These are phyloP conservation scores for Drosophila hydei DNA, from an alignment of 1,140 invertebrate species.

Conservation along the genomic window DNA sequence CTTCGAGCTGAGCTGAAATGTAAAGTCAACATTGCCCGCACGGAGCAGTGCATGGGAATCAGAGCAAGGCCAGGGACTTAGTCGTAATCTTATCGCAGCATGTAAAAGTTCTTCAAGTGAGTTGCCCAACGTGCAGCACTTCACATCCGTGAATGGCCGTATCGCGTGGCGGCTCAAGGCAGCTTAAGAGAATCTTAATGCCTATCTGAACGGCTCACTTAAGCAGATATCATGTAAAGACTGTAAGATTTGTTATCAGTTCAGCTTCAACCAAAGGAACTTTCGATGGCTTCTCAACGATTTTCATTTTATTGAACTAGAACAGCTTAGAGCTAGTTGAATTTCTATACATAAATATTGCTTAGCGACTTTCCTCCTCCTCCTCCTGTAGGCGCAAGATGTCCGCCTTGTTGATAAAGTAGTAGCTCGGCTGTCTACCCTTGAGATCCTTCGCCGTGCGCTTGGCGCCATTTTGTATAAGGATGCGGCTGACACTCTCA, in stretches of 20 bases:
- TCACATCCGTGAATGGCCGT: conserved; percentile 9
- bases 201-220: conserved; percentile 7
- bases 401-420: conserved; percentile 95
- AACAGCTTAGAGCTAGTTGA: conserved; percentile 53
- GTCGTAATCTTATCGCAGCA: conserved; percentile 45
- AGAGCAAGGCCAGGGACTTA: conserved; percentile 4
- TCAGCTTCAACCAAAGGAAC: too few species aligned
- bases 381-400: conserved; percentile 93
- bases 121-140: not conserved
- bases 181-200: not conserved
- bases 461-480: conserved; percentile 92
- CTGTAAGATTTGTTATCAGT: too few species aligned
- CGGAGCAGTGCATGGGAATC: not conserved
- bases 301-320: conserved; percentile 60
- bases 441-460: conserved; percentile 93
- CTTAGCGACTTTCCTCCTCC: conserved; percentile 86
- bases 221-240: too few species aligned
- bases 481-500: conserved; percentile 90
- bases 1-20: too few species aligned
- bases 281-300: not conserved
- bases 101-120: not conserved
- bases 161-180: not conserved
- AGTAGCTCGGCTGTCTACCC: conserved; percentile 94
- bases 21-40: too few species aligned
- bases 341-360: conserved; percentile 26